phyloP scores from a whole-genome alignment of 2,113 vertebrate genomes.

The Empidonax traillii region DNA sequence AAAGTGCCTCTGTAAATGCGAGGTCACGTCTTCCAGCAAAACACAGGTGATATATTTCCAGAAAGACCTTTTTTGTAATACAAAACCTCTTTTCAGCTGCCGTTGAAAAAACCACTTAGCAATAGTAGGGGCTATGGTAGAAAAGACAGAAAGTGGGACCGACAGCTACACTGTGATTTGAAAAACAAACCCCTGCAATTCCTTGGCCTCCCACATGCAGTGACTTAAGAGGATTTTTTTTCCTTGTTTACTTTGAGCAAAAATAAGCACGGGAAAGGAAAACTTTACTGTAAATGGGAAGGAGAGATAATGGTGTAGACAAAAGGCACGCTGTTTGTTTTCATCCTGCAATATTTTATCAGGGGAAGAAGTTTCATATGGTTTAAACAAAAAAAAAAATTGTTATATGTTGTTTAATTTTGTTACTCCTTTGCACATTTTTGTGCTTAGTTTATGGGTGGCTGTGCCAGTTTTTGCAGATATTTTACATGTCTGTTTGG shows the following conservation, averaged over 20 bases:
- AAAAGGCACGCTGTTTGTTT: not conserved
- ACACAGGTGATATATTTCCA: slow-evolving; percentile 7
- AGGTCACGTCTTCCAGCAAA: not conserved
- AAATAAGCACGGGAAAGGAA: not conserved
- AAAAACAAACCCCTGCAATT: slow-evolving; percentile 7
- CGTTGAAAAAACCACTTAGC: not conserved
- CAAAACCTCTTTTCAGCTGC: not conserved
- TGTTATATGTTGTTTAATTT: not conserved
- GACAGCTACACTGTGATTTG: not conserved
- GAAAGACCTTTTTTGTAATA: not conserved
- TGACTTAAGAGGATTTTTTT: not conserved
- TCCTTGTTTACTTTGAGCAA: not conserved
- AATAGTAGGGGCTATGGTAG: not conserved
- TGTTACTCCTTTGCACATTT: not conserved
- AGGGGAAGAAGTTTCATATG: not conserved
- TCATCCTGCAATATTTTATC: not conserved
- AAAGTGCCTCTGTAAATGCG: not conserved
- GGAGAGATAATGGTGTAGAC: not conserved
- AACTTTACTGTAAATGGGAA: not conserved
- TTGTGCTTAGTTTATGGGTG: not conserved
- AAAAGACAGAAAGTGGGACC: not conserved
- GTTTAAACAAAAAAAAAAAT: not conserved
- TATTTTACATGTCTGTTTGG: not conserved
- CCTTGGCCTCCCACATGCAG: not conserved
- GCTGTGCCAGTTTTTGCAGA: not conserved